Evolutionary conservation across 2,797 vertebrate genomes (phyloP), one percentile per base, ranked within the genome.

Genomic region (Triplophysa bombifrons): DNA sequence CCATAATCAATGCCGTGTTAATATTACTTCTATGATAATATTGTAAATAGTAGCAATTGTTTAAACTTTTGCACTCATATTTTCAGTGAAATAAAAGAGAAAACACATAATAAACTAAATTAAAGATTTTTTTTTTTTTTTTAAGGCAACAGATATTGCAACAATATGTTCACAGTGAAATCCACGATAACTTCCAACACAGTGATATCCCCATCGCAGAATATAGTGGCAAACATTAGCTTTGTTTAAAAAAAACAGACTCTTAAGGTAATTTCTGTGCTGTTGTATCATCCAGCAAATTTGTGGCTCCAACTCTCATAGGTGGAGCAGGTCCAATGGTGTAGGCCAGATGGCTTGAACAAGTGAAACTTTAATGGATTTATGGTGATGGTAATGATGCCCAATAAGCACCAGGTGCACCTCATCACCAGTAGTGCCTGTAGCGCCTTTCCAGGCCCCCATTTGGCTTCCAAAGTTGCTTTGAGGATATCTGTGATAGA

Each of bases 321-420:
- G 50, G 51, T 65, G 63, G 70, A 67, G 70, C 72, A 60, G 51
- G 22, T 60, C 63, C 61, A 56, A 66, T 41, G 38, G 17, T 66
- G 22, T 41, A 56, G 70, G 64, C 51, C 70, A 80, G 70, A 61
- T 58, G 70, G 51, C 41, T 20, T 72, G 17, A 72, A 65, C 34
- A 61, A 63, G 48, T 55, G 22, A 79, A 50, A 55, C 34, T 9
- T 63, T 73, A 73, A 73, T 80, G 63, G 41, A 67, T 80, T 80
- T 27, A 66, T 67, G 78, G 51, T 50, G 67, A 22, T 0, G 6
- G 70, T 58, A 50, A 41, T 17, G 19, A 41, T 41, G 61, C 53
- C 20, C 51, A 80, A 51, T 66, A 66, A 67, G 71, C 70, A 80
- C 50, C 77, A 80, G 78, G 78, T 80, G 78, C 78, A 80, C 50